Percentiles rank a stretch among this genome's conserved stretches.
phyloP scores from a whole-genome alignment of 2,113 vertebrate species.

The Neoarius graeffei region DNA sequence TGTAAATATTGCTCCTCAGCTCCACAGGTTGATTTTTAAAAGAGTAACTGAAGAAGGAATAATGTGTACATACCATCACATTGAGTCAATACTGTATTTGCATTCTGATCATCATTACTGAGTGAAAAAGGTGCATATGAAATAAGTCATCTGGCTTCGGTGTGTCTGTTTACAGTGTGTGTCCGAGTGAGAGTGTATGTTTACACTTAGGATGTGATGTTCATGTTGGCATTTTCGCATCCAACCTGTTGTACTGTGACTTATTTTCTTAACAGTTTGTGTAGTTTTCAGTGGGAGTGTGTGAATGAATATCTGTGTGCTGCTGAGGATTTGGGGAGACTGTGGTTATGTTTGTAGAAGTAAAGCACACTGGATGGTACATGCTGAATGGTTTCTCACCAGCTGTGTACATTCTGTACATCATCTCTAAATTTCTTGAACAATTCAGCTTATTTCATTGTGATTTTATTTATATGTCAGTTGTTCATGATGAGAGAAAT shows the following conservation, averaged over 20 bases:
- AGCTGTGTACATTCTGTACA: conserved; percentile 74
- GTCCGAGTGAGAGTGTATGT: conserved; percentile 41
- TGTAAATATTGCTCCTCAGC: conserved; percentile 63
- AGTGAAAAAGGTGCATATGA: conserved; percentile 37
- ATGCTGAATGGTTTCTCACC: conserved; percentile 68
- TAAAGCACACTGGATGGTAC: conserved; percentile 74
- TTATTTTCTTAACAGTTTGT: conserved; percentile 60
- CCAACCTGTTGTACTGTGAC: conserved; percentile 65
- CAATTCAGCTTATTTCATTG: conserved; percentile 66
- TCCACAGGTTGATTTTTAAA: conserved; percentile 58
- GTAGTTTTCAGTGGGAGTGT: conserved; percentile 31
- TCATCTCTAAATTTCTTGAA: conserved; percentile 70
- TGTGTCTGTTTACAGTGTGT: conserved; percentile 57
- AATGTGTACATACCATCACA: conserved; percentile 68
- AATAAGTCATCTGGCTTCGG: conserved; percentile 19
- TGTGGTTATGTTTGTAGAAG: conserved; percentile 68
- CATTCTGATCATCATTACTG: conserved; percentile 59
- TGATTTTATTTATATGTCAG: conserved; percentile 72
- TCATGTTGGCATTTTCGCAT: conserved; percentile 61
- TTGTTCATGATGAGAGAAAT: conserved; percentile 70
- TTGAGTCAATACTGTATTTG: conserved; percentile 58
- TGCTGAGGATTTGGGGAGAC: conserved; percentile 52
- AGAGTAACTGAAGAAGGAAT: conserved; percentile 61
- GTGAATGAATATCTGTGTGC: conserved; percentile 27
- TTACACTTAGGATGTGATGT: conserved; percentile 52